A percentile compares a stretch with the other conserved stretches of the same genome.
These are phyloP conservation scores for Actinostola sp. DNA, from an alignment of 92 coral and sea anemone genomes.

Conservation along the genomic window DNA sequence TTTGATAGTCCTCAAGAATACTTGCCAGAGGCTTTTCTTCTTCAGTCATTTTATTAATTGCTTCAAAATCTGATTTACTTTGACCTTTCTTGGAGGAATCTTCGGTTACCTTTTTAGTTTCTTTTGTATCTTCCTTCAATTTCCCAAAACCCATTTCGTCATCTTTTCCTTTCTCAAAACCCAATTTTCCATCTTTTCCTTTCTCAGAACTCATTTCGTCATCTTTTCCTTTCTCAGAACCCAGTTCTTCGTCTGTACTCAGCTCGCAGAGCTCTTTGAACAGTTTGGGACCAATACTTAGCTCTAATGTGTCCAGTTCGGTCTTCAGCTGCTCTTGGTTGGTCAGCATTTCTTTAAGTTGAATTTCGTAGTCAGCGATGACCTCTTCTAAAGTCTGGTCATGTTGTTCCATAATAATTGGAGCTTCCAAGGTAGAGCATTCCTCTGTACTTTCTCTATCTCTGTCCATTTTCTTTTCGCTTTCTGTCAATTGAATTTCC, in stretches of 20 bases:
- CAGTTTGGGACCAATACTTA: conserved; percentile 28
- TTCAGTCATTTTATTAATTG: conserved; percentile 42
- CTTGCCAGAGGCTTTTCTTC: conserved; percentile 48
- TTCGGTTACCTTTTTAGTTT: neutral
- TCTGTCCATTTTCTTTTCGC: neutral
- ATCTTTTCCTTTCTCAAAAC: neutral
- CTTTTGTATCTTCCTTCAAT: neutral
- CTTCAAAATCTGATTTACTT: conserved; percentile 26
- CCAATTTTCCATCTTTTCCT: neutral
- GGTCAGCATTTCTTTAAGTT: conserved; percentile 17
- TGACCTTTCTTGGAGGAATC: neutral
- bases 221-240: neutral
- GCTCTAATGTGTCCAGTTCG: conserved; percentile 24
- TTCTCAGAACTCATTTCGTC: neutral
- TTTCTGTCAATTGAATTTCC: too few species aligned
- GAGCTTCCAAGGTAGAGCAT: conserved; percentile 29
- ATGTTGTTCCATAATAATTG: conserved; percentile 43
- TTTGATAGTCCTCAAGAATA: conserved; percentile 37
- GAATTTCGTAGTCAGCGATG: conserved; percentile 58
- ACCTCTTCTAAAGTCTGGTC: conserved; percentile 60
- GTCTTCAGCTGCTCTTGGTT: conserved; percentile 3
- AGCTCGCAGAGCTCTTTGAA: conserved; percentile 20
- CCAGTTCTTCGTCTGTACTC: neutral
- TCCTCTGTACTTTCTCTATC: neutral
- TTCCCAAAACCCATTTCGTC: neutral